phyloP scores from a whole-genome alignment of 1,140 invertebrate genomes.

The honey bee (Apis mellifera) region Amel_HAv3.1 CM009940.2:4703001-4703500 shows the following conservation, averaged over 20 bases:
- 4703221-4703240: too few species aligned
- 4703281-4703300: slow-evolving; percentile 14
- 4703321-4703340: slow-evolving; percentile 44
- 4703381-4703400: slow-evolving; percentile 40
- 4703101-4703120: neutral
- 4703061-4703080: slow-evolving; percentile 11
- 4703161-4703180: too few species aligned
- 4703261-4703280: neutral
- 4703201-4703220: too few species aligned
- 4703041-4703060: slow-evolving; percentile 23
- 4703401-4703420: slow-evolving; percentile 31
- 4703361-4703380: slow-evolving; percentile 53
- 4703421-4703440: slow-evolving; percentile 20
- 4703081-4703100: slow-evolving; percentile 12
- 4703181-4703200: too few species aligned
- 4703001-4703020: slow-evolving; percentile 5
- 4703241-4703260: neutral
- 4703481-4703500: neutral
- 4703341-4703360: slow-evolving; percentile 44
- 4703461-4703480: slow-evolving; percentile 25
- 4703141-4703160: too few species aligned
- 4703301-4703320: slow-evolving; percentile 50
- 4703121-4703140: neutral
- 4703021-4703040: slow-evolving; percentile 28
- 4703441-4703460: slow-evolving; percentile 12